Evolutionary conservation across 2,113 vertebrate genomes (phyloP), one percentile per base, ranked within the genome.

Genomic region (Helogale parvula): DNA sequence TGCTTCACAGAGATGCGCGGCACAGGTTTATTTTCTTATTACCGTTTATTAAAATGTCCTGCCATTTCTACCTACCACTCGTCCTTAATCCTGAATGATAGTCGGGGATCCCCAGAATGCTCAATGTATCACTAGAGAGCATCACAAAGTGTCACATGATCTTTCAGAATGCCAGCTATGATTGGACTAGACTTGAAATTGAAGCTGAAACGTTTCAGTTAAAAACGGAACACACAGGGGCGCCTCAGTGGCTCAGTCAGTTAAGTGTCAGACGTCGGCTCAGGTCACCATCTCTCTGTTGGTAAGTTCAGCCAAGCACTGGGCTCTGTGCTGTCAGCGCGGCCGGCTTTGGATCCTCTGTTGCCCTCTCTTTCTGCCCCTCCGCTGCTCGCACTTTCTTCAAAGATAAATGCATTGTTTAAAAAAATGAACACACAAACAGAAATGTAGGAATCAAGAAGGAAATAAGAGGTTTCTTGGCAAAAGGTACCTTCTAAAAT

Each of bases 41-140:
- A 85, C 11, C 41, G n/a, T 90, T 87, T 93, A 93, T 81, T 88
- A 95, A 65, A 95, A 89, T 81, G 88, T 81, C 50, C 38, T 92
- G 84, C 23, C 47, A 93, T 88, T 96, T 96, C 93, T 91, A 74
- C 41, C n/a, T 47, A 66, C 52, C 16, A 45, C 41, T 89, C 89
- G 41, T 86, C 65, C 31, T 92, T 97, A 96, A 90, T 82, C 65
- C 50, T 92, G 65, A 90, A 74, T 86, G 79, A 89, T 79, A 4
- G 41, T 47, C 52, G 87, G 50, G 92, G 19, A 88, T 81, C 47
- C 87, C 41, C 38, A 76, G 84, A 92, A 92, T 82, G n/a, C 31
- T 81, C 81, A 66, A n/a, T 31, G 29, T 69, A 17, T 57, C 81
- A 86, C 86, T 77, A 94, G 66, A 82, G 50, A 90, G 27, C 21